Base-by-base conservation (phyloP, 2,888 invertebrate species). In the Eupithecia inturbata region DNA sequence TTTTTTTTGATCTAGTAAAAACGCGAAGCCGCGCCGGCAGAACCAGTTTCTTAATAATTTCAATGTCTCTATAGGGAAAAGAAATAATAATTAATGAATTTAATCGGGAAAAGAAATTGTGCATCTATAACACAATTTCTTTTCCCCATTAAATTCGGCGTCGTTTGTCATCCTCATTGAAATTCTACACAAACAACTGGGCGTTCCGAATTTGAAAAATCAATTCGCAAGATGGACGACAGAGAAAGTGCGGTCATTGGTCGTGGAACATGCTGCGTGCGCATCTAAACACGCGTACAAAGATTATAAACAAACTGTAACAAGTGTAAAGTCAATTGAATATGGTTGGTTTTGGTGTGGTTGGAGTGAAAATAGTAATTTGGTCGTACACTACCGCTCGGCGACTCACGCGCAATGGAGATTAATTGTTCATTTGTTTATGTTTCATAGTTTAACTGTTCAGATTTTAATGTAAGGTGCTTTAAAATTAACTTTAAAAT, bases 181-280 rank as follows among this genome's bases (percentile, higher is more conserved):
- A 76, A 82, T 82, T 82, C 81, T 78, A 79, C 72, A 76, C 78
- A 73, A 73, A 84, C 86, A 81, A 85, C 86, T 87, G 84, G 82
- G 82, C 87, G 89, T 89, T 91, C 89, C 85, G 88, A 89, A 89
- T 92, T 91, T 87, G 70, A 87, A 89, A 91, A 90, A 86, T 79
- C 80, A 82, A 82, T 83, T 80, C 80, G 78, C 84, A 92, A 92
- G 89, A 93, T 92, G 89, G 91, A 85, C 87, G 89, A 81, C 89
- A 90, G 94, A 90, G 94, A 94, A 94, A 94, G 94, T 91, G 90
- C 93, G 93, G 94, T 93, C 94, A 94, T 93, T 93, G 94, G 93
- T 93, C 93, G 93, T 79, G 83, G 81, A 85, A 83, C 82, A 85
- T 80, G 81, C 88, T 92, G 92, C 92, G 92, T 92, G 93, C 88